phyloP scores from a whole-genome alignment of 2,113 vertebrate species.

The Hymenochirus boettgeri region DNA sequence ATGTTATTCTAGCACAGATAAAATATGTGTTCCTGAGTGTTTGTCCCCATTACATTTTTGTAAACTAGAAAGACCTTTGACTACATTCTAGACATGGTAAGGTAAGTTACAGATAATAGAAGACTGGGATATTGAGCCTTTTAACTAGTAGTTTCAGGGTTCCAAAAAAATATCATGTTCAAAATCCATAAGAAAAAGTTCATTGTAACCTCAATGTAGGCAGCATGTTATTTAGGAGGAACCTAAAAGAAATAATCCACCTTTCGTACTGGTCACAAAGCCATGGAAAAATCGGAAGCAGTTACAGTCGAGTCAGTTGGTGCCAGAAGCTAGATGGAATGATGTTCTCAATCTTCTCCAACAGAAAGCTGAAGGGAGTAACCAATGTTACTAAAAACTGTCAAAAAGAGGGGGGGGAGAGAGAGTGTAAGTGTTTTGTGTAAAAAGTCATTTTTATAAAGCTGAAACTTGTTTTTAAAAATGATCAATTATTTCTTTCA shows the following conservation, averaged over 20 bases:
- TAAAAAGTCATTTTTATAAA: no score
- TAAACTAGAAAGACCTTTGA: neutral
- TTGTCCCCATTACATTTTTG: neutral
- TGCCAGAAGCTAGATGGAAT: constrained; percentile 73
- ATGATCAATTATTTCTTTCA: no score
- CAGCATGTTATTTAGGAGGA: neutral
- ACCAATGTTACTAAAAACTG: constrained; percentile 80
- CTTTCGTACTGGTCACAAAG: neutral
- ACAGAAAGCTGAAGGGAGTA: constrained; percentile 69
- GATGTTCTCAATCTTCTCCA: constrained; percentile 74
- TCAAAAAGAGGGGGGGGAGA: constrained; percentile 49
- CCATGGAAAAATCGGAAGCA: neutral
- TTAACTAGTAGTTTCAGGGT: neutral
- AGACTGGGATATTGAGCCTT: neutral
- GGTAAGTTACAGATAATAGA: neutral
- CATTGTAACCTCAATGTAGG: neutral
- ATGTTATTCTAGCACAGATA: neutral
- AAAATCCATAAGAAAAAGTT: neutral
- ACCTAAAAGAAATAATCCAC: neutral
- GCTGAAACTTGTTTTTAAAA: no score
- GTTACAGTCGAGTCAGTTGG: constrained; percentile 66
- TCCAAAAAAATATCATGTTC: neutral
- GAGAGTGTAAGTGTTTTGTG: no score
- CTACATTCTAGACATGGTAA: neutral
- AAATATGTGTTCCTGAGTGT: neutral